Evolutionary conservation across 2,797 vertebrate genomes (phyloP), one percentile per base, ranked within the genome.

Genomic region (Margarornis squamiger): DNA sequence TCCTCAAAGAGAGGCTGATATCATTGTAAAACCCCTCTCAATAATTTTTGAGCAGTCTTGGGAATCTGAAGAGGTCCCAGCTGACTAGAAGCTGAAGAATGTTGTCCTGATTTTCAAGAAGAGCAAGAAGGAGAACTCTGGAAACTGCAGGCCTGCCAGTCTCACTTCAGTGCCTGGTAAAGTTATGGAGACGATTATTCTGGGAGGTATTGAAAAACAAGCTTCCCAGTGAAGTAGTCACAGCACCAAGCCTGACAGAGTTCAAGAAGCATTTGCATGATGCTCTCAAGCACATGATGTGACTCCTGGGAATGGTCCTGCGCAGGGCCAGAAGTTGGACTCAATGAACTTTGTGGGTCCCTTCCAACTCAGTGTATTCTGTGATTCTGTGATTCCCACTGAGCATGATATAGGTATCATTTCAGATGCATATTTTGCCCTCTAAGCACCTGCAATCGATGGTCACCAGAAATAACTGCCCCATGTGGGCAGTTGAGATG

Each of bases 381-480:
- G 9, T 38, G 23, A 22, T 41, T 41, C 59, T 41, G 9, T 45
- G 41, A 65, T 26, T 65, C 39, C 58, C 38, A 19, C 14, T 41
- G 13, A 92, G 43, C 14, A 34, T 4, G 9, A 23, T 19, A 23
- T 29, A 79, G 16, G 32, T 43, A 14, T 48, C 5, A 27, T 55
- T 82, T 86, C 51, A 65, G 39, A 80, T 22, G 39, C 8, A 17
- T n/a, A 9, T 80, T 93, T 92, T 92, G 41, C 51, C 27, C 15
- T 79, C 63, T 29, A 68, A 65, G 59, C 49, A 82, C 22, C 74
- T 96, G 92, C 57, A 94, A 88, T 90, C 58, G 67, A 29, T 19
- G 21, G 59, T 32, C 65, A 91, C 41, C 83, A 86, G 92, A 93
- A 96, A 90, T 96, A 96, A 96, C 91, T 91, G 90, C 62, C n/a